These are phyloP conservation scores for Batillaria attramentaria DNA, from an alignment of 1,140 invertebrate species.

Conservation along the genomic window DNA sequence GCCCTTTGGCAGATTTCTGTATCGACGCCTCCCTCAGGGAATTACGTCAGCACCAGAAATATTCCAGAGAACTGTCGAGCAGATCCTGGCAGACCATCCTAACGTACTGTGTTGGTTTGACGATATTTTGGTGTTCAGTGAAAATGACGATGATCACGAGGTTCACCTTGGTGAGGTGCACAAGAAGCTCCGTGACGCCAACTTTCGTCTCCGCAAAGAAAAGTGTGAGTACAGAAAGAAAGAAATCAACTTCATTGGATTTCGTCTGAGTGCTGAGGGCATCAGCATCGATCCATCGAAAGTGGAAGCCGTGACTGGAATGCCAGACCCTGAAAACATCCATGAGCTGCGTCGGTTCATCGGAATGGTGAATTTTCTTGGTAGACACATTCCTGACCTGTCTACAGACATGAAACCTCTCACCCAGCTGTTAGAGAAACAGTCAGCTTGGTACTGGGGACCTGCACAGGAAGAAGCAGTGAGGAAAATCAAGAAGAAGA, in stretches of 20 bases:
- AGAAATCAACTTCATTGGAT: conserved; percentile 37
- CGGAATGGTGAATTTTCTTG: conserved; percentile 38
- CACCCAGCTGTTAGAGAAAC: conserved; percentile 35
- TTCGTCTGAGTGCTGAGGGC: conserved; percentile 24
- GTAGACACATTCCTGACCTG: conserved; percentile 32
- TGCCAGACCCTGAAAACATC: conserved; percentile 55
- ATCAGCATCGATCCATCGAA: too few relatives aligned
- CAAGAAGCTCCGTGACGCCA: too few relatives aligned
- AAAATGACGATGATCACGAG: too few relatives aligned
- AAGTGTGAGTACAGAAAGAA: too few relatives aligned
- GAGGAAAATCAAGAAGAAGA: conserved; percentile 27
- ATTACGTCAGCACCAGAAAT: conserved; percentile 51
- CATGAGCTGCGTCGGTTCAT: conserved; percentile 9
- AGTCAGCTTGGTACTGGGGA: conserved; percentile 36
- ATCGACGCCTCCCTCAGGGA: conserved; percentile 69
- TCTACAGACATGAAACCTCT: conserved; percentile 35
- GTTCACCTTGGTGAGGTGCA: too few relatives aligned
- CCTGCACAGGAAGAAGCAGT: conserved; percentile 29
- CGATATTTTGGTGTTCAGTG: too few relatives aligned
- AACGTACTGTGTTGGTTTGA: conserved; percentile 43
- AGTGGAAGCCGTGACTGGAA: conserved; percentile 46
- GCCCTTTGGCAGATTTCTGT: conserved; percentile 69
- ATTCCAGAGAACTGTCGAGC: conserved; percentile 30
- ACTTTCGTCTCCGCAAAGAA: too few relatives aligned
- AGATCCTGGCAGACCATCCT: too few relatives aligned